Percentiles rank a stretch among this genome's conserved stretches.
phyloP scores from a whole-genome alignment of 2,113 vertebrate genomes.

The Vidua chalybeata region DNA sequence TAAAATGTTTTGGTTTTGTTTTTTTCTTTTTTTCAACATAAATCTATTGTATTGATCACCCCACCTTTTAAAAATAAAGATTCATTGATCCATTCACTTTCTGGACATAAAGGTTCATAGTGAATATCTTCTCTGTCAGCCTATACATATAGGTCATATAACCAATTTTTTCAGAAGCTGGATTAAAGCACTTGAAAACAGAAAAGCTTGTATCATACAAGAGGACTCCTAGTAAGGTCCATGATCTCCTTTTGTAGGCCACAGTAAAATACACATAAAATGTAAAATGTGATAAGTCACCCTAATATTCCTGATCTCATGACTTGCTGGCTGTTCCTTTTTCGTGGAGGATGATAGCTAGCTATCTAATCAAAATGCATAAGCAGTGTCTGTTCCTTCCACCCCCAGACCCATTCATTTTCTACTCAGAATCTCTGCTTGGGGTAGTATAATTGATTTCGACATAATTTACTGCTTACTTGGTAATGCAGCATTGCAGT shows the following conservation, averaged over 20 bases:
- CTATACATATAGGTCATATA: neutral
- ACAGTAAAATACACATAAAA: neutral
- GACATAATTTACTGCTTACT: slow-evolving; percentile 90
- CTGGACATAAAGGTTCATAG: neutral
- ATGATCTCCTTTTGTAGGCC: neutral
- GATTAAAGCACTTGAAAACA: neutral
- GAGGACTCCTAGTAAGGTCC: neutral
- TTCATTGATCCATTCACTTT: neutral
- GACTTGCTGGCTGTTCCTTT: slow-evolving; percentile 48
- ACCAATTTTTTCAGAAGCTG: neutral
- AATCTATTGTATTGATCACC: neutral
- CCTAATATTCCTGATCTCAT: slow-evolving; percentile 45
- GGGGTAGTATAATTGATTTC: slow-evolving; percentile 85
- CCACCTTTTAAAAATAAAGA: neutral
- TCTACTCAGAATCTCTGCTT: slow-evolving; percentile 77
- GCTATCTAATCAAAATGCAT: slow-evolving; percentile 88
- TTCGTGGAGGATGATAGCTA: slow-evolving; percentile 33
- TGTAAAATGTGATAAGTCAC: slow-evolving; percentile 2
- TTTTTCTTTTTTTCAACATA: neutral
- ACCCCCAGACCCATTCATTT: slow-evolving; percentile 71
- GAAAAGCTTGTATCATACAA: neutral
- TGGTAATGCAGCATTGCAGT: slow-evolving; percentile 88
- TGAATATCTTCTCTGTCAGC: neutral
- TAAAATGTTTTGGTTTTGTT: neutral
- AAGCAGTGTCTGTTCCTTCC: slow-evolving; percentile 71